Percentiles rank a stretch among this genome's conserved stretches.
phyloP scores from a whole-genome alignment of 2,888 invertebrate species.

The Endotricha flammealis region DNA sequence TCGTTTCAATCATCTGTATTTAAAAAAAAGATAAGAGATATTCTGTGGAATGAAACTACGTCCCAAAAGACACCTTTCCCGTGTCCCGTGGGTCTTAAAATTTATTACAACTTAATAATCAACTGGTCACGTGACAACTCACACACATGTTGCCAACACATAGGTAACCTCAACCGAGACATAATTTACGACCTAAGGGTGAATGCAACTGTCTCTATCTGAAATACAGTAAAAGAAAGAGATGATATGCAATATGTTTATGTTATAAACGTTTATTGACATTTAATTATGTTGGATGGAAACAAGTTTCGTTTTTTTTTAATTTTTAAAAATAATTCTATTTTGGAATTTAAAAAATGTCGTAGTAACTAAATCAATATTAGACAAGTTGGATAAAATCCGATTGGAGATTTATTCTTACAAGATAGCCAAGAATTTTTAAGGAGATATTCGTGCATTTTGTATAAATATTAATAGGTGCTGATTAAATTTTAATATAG shows the following conservation, averaged over 20 bases:
- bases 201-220: conserved; percentile 38
- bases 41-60: conserved; percentile 10
- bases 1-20: too few relatives aligned
- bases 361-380: conserved; percentile 8
- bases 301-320: conserved; percentile 24
- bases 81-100: conserved; percentile 53
- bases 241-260: conserved; percentile 43
- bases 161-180: conserved; percentile 44
- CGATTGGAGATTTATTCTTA: conserved; percentile 13
- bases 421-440: conserved; percentile 6
- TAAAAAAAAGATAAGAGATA: conserved; percentile 8
- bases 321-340: conserved; percentile 20
- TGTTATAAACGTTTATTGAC: conserved; percentile 64
- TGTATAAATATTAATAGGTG: not conserved
- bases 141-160: conserved; percentile 61
- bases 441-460: not conserved
- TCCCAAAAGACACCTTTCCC: conserved; percentile 42
- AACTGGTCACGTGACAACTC: conserved; percentile 59
- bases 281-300: conserved; percentile 56
- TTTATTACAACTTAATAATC: conserved; percentile 74
- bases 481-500: conserved; percentile 6
- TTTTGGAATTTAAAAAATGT: conserved; percentile 34
- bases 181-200: conserved; percentile 68
- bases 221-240: conserved; percentile 25
- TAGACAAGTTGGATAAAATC: conserved; percentile 10